phyloP scores from a whole-genome alignment of 2,113 vertebrate species.

The Pygoscelis adeliae region DNA sequence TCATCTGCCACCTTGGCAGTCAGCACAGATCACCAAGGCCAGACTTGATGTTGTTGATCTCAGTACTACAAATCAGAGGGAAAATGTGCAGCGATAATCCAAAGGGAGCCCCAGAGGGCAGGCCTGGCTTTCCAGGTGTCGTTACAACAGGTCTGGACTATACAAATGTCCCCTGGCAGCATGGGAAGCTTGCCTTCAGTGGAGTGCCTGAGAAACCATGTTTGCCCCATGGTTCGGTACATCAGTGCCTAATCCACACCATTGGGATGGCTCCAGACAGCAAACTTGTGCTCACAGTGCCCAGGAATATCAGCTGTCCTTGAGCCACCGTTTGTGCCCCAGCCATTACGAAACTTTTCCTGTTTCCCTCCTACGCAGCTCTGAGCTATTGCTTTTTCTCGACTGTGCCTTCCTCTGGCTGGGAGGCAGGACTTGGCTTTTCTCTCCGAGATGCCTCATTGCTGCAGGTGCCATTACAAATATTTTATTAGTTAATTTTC shows the following conservation, averaged over 20 bases:
- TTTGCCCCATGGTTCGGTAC: rapidly evolving
- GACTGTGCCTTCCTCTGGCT: not conserved
- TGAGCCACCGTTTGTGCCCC: not conserved
- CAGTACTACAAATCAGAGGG: not conserved
- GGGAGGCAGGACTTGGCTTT: not conserved
- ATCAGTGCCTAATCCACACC: not conserved
- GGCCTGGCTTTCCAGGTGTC: not conserved
- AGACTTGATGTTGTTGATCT: not conserved
- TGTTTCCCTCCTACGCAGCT: not conserved
- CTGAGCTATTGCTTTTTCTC: not conserved
- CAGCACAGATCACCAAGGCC: not conserved
- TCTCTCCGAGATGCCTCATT: not conserved
- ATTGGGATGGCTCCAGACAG: not conserved
- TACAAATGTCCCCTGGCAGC: no score
- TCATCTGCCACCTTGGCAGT: not conserved
- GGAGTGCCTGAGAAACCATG: not conserved
- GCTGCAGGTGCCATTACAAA: slow-evolving; percentile 42
- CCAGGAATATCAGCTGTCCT: not conserved
- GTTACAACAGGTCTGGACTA: not conserved
- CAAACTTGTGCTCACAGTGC: not conserved
- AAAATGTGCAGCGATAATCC: not conserved
- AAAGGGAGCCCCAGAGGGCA: not conserved
- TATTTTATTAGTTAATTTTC: slow-evolving; percentile 22
- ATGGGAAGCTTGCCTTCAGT: not conserved
- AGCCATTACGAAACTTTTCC: not conserved